These are phyloP conservation scores for Melanotaenia trifasciata DNA, from an alignment of 2,797 vertebrate species.

Conservation along the genomic window DNA sequence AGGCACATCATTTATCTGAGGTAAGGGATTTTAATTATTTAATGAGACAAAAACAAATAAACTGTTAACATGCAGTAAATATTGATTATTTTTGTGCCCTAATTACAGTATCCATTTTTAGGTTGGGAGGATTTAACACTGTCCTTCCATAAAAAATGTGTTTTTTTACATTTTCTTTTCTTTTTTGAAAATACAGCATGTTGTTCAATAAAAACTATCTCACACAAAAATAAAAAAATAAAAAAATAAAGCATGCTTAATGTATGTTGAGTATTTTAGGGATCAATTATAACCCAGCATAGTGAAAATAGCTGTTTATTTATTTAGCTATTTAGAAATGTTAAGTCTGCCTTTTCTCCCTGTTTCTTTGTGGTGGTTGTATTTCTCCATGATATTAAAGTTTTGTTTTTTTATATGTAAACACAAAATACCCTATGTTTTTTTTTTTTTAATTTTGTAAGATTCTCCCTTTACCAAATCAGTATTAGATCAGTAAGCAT, in stretches of 20 bases:
- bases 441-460: neutral
- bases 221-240: neutral
- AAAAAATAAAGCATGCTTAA: neutral
- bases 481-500: constrained; percentile 9
- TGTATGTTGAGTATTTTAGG: neutral
- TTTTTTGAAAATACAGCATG: neutral
- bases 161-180: neutral
- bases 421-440: neutral
- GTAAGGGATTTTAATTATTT: neutral
- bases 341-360: neutral
- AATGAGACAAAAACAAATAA: constrained; percentile 1
- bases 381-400: neutral
- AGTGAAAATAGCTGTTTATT: neutral
- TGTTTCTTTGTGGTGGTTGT: neutral
- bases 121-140: neutral
- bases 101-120: neutral
- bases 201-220: neutral
- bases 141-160: neutral
- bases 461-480: neutral
- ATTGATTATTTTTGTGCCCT: neutral
- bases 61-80: neutral
- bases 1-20: neutral
- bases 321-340: neutral
- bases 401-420: neutral
- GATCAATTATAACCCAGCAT: neutral